These are phyloP conservation scores for Elysia chlorotica DNA, from an alignment of 1,140 invertebrate species.

Conservation along the genomic window DNA sequence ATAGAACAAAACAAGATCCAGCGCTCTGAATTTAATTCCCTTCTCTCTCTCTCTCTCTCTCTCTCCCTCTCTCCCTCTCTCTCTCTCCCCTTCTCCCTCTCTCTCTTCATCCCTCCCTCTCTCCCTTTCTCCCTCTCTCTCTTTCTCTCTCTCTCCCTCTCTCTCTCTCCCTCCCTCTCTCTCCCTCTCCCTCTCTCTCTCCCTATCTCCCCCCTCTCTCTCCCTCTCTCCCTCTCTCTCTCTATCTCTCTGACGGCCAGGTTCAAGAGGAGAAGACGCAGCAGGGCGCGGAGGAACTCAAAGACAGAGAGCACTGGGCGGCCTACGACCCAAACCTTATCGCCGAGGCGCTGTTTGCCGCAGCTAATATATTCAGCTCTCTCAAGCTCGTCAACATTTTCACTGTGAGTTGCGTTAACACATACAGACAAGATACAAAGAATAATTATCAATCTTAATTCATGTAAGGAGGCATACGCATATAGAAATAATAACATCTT, in stretches of 20 bases:
- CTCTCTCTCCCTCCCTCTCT: not conserved
- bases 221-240: not conserved
- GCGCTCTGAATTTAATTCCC: too few species aligned
- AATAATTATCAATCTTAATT: too few species aligned
- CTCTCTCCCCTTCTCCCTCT: too few species aligned
- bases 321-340: conserved; percentile 92
- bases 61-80: too few species aligned
- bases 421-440: too few species aligned
- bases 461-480: too few species aligned
- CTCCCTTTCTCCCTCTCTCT: not conserved
- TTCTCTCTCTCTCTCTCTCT: too few species aligned
- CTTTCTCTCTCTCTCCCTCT: conserved; percentile 1
- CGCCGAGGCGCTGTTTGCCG: conserved; percentile 91
- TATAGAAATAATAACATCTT: too few species aligned
- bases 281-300: conserved; percentile 66
- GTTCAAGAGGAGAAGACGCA: conserved; percentile 40
- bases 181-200: not conserved
- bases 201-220: not conserved
- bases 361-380: conserved; percentile 95
- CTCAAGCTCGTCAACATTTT: conserved; percentile 99
- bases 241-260: conserved; percentile 17
- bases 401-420: too few species aligned
- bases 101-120: too few species aligned
- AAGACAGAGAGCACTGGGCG: conserved; percentile 84
- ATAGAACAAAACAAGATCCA: too few species aligned